A percentile compares a stretch with the other conserved stretches of the same genome.
Conservation (phyloP, 2,113 vertebrate genomes). For the Casuarius casuarius region DNA sequence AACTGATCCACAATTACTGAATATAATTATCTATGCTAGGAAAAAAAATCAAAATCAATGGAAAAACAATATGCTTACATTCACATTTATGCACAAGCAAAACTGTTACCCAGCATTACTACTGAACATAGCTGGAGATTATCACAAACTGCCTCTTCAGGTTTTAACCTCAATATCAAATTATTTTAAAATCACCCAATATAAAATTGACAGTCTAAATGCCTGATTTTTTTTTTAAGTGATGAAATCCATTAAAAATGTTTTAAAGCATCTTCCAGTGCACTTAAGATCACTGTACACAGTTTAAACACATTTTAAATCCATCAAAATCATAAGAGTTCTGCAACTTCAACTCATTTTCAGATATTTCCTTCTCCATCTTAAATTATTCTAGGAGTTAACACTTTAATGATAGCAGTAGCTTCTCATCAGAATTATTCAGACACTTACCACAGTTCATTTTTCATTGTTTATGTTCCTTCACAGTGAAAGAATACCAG, state of each 20-base stretch:
- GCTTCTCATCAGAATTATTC: not conserved
- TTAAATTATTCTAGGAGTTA: not conserved
- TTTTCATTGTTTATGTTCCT: not conserved
- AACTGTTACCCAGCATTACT: not conserved
- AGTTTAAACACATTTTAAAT: not conserved
- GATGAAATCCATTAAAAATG: slow-evolving; percentile 16
- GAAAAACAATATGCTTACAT: not conserved
- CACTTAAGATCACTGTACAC: not conserved
- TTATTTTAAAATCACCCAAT: not conserved
- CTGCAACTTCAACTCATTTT: not conserved
- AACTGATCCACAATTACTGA: not conserved
- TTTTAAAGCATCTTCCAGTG: not conserved
- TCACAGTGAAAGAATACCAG: not conserved
- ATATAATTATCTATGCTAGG: not conserved
- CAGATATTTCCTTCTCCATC: not conserved
- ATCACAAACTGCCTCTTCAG: not conserved
- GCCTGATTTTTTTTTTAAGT: not conserved
- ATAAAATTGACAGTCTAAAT: slow-evolving; percentile 8
- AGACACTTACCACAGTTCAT: not conserved
- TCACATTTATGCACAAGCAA: not conserved
- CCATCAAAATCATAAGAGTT: not conserved
- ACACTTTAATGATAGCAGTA: not conserved
- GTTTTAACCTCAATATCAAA: not conserved
- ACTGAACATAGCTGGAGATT: not conserved
- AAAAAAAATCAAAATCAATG: not conserved